Percentiles rank a stretch among this genome's conserved stretches.
phyloP scores from a whole-genome alignment of 2,797 vertebrate species.

The Decapterus maruadsi region DNA sequence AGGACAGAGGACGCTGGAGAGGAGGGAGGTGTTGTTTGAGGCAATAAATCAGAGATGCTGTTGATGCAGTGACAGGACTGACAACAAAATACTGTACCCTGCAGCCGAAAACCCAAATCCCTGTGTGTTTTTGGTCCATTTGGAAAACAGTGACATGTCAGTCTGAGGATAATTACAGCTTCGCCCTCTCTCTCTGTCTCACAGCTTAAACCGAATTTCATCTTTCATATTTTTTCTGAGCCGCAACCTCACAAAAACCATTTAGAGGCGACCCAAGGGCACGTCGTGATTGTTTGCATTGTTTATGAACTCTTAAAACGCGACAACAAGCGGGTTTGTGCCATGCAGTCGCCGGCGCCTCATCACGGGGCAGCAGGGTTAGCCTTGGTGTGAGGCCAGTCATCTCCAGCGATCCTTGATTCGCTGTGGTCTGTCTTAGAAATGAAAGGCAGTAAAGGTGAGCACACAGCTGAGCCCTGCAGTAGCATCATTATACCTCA shows the following conservation, averaged over 20 bases:
- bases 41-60: slow-evolving; percentile 59
- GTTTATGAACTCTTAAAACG: slow-evolving; percentile 37
- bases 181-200: not conserved
- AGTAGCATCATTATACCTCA: slow-evolving; percentile 60
- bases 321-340: slow-evolving; percentile 18
- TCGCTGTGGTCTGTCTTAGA: slow-evolving; percentile 41
- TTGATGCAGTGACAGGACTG: slow-evolving; percentile 53
- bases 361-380: slow-evolving; percentile 13
- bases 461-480: slow-evolving; percentile 53
- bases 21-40: slow-evolving; percentile 41
- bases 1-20: slow-evolving; percentile 28
- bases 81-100: slow-evolving; percentile 35
- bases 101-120: slow-evolving; percentile 28
- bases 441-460: slow-evolving; percentile 51
- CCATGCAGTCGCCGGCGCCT: slow-evolving; percentile 19
- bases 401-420: slow-evolving; percentile 43
- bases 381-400: slow-evolving; percentile 37
- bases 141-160: slow-evolving; percentile 2
- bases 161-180: slow-evolving; percentile 16
- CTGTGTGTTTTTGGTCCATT: slow-evolving; percentile 1
- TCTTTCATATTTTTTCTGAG: not conserved
- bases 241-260: slow-evolving; percentile 3
- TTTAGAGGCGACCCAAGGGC: slow-evolving; percentile 20
- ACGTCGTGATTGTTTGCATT: not conserved
- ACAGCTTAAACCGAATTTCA: not conserved